Percentiles rank a stretch among this genome's conserved stretches.
Evolutionary conservation across 1,140 invertebrate genomes (phyloP).

Genomic region (Ceratina calcarata): DNA sequence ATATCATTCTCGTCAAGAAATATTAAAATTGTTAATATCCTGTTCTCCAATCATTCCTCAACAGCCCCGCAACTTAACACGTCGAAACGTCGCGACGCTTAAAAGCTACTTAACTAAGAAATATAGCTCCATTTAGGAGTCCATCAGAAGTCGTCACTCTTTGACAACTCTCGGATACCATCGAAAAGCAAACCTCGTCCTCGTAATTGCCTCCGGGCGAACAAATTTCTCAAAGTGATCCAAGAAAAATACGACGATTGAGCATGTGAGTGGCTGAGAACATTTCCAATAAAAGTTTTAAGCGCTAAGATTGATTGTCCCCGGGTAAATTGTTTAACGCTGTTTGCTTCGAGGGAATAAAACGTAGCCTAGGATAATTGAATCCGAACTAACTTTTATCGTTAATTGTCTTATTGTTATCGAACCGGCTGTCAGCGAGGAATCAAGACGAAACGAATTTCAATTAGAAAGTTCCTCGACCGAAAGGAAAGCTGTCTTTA

Average conservation of each 20-base stretch:
- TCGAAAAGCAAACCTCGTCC: not conserved
- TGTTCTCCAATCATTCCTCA: not conserved
- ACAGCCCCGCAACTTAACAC: not conserved
- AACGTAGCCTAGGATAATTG: too few relatives aligned
- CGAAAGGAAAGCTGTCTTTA: not conserved
- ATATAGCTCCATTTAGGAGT: not conserved
- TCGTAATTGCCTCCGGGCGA: not conserved
- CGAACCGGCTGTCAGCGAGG: not conserved
- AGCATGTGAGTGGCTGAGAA: too few relatives aligned
- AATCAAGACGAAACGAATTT: not conserved
- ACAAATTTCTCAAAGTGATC: not conserved
- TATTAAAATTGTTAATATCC: too few relatives aligned
- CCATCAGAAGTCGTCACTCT: not conserved
- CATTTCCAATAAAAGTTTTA: too few relatives aligned
- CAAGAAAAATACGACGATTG: not conserved
- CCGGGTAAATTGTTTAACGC: too few relatives aligned
- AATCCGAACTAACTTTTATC: too few relatives aligned
- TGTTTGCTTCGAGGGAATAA: too few relatives aligned
- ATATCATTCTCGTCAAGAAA: not conserved
- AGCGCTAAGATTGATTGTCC: too few relatives aligned
- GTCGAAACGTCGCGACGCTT: not conserved
- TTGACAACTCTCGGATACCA: slow-evolving; percentile 1
- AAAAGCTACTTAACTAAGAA: not conserved
- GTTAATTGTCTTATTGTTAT: not conserved
- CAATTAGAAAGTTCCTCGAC: not conserved